phyloP scores from a whole-genome alignment of 2,113 vertebrate species.

The Nothoprocta pentlandii region DNA sequence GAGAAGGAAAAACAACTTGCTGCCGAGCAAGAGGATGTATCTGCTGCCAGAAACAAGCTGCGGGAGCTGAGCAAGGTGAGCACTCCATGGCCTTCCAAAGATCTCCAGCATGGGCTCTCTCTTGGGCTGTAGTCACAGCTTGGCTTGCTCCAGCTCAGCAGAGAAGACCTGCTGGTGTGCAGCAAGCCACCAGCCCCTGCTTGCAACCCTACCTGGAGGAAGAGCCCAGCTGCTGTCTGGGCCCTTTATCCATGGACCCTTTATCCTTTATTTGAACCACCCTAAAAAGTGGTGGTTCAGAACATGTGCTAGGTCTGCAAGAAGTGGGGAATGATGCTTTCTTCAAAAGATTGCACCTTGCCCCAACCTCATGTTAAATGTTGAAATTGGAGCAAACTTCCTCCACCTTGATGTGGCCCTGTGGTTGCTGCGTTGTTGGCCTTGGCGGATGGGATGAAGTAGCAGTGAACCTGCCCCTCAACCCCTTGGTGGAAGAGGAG shows the following conservation, averaged over 20 bases:
- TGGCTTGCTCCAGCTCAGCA: background rate
- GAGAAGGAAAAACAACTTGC: constrained; percentile 91
- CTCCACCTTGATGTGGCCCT: background rate
- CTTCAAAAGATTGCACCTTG: background rate
- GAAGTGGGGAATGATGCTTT: background rate
- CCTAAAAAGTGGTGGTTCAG: background rate
- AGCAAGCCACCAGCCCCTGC: rapidly evolving
- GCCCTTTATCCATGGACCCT: background rate
- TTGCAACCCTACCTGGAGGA: background rate
- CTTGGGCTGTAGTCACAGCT: rapidly evolving
- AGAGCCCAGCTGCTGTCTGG: background rate
- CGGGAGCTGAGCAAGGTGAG: constrained; percentile 90
- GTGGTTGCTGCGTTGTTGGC: background rate
- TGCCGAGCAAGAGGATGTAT: constrained; percentile 85
- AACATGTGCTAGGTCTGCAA: rapidly evolving
- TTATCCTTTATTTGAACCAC: background rate
- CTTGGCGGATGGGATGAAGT: rapidly evolving
- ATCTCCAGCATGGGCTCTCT: rapidly evolving
- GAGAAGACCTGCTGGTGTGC: background rate
- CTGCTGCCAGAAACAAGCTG: constrained; percentile 85
- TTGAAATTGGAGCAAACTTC: background rate
- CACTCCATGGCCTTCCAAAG: rapidly evolving
- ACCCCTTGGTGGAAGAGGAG: background rate
- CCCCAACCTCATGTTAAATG: background rate
- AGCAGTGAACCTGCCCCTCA: rapidly evolving